Conservation (phyloP, 2,113 vertebrate genomes). For the Tichodroma muraria region DNA sequence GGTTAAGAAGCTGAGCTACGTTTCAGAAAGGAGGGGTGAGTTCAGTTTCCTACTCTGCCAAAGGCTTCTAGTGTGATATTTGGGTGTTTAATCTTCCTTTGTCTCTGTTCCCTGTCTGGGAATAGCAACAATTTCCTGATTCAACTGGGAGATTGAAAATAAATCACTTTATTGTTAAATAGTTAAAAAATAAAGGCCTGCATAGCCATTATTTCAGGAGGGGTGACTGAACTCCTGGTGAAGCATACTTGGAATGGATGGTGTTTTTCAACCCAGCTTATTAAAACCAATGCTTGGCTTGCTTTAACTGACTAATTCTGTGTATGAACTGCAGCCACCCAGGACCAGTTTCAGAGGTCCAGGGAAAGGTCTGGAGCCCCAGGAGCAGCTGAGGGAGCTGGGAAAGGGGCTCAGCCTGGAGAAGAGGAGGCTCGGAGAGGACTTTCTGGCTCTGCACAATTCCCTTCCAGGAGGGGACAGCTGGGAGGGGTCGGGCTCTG, state of each 20-base stretch:
- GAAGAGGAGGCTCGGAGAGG: background rate
- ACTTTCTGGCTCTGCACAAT: background rate
- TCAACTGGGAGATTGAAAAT: background rate
- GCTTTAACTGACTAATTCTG: background rate
- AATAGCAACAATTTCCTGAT: slow-evolving; percentile 31
- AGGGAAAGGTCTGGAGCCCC: background rate
- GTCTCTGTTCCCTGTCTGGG: slow-evolving; percentile 26
- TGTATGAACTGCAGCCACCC: background rate
- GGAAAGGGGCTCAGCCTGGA: background rate
- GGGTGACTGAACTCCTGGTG: background rate
- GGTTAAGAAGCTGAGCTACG: background rate
- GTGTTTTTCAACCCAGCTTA: background rate
- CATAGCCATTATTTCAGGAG: background rate
- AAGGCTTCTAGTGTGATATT: slow-evolving; percentile 9
- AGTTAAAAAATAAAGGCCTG: background rate
- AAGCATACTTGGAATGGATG: background rate
- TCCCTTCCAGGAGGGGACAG: background rate
- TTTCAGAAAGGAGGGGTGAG: slow-evolving; percentile 43
- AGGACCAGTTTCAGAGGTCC: background rate
- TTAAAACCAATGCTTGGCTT: background rate
- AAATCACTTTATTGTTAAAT: slow-evolving; percentile 25
- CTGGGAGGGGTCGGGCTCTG: rapidly evolving
- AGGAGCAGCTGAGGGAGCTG: background rate
- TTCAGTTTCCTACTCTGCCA: slow-evolving; percentile 40
- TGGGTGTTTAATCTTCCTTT: slow-evolving; percentile 44